These are phyloP conservation scores for Eutrigla gurnardus DNA, from an alignment of 2,797 vertebrate species.

Conservation along the genomic window DNA sequence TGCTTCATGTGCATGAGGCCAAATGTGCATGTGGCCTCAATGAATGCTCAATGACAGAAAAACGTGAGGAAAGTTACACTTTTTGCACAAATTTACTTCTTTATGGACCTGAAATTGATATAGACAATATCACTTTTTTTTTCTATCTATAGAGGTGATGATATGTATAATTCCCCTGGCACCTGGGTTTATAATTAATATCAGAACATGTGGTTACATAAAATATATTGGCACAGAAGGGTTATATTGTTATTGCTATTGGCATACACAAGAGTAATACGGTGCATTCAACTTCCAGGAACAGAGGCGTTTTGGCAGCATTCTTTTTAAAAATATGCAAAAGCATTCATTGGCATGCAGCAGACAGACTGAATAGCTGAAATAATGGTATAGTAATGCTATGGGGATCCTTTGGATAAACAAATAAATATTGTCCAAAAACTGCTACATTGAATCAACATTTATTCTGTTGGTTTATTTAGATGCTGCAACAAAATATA, in stretches of 20 bases:
- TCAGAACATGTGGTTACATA: not conserved
- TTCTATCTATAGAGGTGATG: too few relatives aligned
- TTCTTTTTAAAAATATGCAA: not conserved
- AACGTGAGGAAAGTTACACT: not conserved
- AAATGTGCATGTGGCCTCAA: too few relatives aligned
- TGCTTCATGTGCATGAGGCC: not conserved
- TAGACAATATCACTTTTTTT: not conserved
- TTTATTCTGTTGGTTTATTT: not conserved
- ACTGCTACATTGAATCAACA: not conserved
- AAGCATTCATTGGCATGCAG: not conserved
- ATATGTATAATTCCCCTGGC: not conserved
- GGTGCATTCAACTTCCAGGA: not conserved
- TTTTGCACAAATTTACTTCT: not conserved
- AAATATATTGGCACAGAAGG: not conserved
- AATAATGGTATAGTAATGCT: not conserved
- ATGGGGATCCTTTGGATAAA: not conserved
- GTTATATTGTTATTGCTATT: not conserved
- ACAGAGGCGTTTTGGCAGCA: not conserved
- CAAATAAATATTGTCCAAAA: not conserved
- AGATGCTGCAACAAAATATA: not conserved
- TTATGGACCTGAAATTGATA: not conserved
- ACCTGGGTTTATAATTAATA: not conserved
- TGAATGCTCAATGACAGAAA: conserved; percentile 1
- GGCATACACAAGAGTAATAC: not conserved
- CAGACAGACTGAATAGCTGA: not conserved